Conservation (phyloP, 2,888 invertebrate genomes). For the Sclerodermus sp. region DNA sequence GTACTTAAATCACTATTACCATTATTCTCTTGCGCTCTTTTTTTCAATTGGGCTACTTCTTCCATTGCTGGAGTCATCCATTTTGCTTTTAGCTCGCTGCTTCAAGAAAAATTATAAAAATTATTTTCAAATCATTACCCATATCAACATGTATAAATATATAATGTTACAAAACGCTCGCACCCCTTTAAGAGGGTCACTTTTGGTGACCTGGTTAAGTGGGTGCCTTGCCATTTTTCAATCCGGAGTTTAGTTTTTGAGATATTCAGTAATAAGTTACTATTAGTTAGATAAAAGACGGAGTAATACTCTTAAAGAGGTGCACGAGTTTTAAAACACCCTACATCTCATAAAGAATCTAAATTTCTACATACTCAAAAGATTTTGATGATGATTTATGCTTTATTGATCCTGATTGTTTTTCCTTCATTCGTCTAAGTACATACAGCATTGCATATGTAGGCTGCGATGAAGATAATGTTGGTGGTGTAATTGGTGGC, state of each 20-base stretch:
- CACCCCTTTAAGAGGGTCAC: too few relatives aligned
- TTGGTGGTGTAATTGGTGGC: conserved; percentile 22
- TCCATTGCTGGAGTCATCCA: conserved; percentile 55
- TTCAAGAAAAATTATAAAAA: conserved; percentile 1
- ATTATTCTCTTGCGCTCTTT: conserved; percentile 24
- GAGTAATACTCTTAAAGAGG: neutral
- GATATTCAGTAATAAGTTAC: neutral
- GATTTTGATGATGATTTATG: conserved; percentile 37
- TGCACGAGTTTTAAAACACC: neutral
- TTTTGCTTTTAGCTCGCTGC: conserved; percentile 43
- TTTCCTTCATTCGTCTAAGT: conserved; percentile 65
- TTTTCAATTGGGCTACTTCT: conserved; percentile 44
- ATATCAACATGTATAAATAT: too few relatives aligned
- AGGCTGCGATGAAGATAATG: conserved; percentile 56
- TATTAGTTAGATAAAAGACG: too few relatives aligned
- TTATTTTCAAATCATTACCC: neutral
- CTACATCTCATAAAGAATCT: neutral
- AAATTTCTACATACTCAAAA: conserved; percentile 39
- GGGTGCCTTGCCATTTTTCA: too few relatives aligned
- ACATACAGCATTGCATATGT: conserved; percentile 75
- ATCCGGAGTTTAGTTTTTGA: too few relatives aligned
- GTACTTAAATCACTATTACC: conserved; percentile 13
- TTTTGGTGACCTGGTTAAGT: too few relatives aligned
- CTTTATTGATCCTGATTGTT: conserved; percentile 47
- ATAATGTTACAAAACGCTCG: too few relatives aligned